phyloP scores from a whole-genome alignment of 2,888 invertebrate species.

The Noctua janthe region DNA sequence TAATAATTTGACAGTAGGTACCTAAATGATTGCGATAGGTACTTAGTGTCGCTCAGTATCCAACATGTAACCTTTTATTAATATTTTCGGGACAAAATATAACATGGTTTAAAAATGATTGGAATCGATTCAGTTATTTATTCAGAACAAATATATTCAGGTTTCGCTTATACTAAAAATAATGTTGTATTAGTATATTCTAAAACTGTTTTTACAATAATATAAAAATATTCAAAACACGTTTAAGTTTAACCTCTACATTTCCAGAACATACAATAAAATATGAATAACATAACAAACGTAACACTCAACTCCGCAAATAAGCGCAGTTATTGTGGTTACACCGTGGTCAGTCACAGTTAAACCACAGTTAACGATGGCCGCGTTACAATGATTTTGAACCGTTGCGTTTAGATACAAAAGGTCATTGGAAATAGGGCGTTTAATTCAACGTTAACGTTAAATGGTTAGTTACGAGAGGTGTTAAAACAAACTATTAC shows the following conservation, averaged over 20 bases:
- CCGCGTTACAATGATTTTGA: conserved; percentile 46
- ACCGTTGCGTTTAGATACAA: conserved; percentile 42
- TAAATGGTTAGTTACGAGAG: conserved; percentile 24
- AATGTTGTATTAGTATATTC: too few relatives aligned
- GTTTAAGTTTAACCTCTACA: not conserved
- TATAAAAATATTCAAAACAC: not conserved
- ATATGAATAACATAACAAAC: conserved; percentile 19
- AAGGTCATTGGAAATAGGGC: conserved; percentile 30
- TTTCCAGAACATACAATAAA: not conserved
- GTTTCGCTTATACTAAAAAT: too few relatives aligned
- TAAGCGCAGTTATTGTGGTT: conserved; percentile 46
- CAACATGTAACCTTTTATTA: too few relatives aligned
- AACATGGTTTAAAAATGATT: too few relatives aligned
- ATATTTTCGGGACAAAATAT: too few relatives aligned
- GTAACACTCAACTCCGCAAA: conserved; percentile 35
- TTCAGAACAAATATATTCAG: too few relatives aligned
- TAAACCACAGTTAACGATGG: conserved; percentile 46
- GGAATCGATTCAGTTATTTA: too few relatives aligned
- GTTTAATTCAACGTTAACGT: conserved; percentile 35
- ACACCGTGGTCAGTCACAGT: conserved; percentile 28
- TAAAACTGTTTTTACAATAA: too few relatives aligned
- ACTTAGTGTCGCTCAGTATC: too few relatives aligned
- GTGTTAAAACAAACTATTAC: conserved; percentile 8
- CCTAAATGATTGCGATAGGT: too few relatives aligned
- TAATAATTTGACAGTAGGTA: too few relatives aligned